Evolutionary conservation across 1,140 invertebrate species (phyloP), one percentile per base, ranked within the genome.

Genomic region (Idris sp.): DNA sequence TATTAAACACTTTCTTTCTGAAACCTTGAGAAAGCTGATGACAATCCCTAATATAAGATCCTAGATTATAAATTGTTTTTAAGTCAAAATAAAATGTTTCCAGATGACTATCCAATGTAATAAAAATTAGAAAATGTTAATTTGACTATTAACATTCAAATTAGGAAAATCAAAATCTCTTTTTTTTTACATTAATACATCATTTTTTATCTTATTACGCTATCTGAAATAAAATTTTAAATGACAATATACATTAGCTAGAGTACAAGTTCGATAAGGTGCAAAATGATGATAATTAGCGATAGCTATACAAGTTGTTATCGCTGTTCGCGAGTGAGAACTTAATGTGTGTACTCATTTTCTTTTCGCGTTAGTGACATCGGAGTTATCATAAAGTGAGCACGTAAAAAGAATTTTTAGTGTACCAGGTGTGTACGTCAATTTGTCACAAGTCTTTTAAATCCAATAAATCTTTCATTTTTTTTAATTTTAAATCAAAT

Each of bases 281-380:
- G 79, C 51, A 68, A 79, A 84, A 83, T 67, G 81, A 83, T 81
- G 79, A 81, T 84, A 84, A 68, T 58, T 83, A 77, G 76, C 78
- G 73, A 80, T 81, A 76, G 74, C 71, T 77, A 75, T 75, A 79
- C 69, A 46, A 67, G 53, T 65, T 36, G 31, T 56, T 73, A 68
- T 61, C 71, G 69, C 61, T 33, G 43, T 51, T 58, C 35, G 43
- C 53, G 72, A 79, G 77, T 62, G 59, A 64, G 49, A 59, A 58
- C 53, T 43, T 68, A 51, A 48, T 72, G 56, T 51, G 35, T 75
- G 48, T 80, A 53, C 53, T 59, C 46, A 49, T 68, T 58, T 49
- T 58, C 64, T 59, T 79, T 83, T 81, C 62, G 75, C 58, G 58
- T 76, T 75, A 84, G 84, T 85, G 59, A 59, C 73, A 67, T 51